Base-by-base conservation (phyloP, 1,140 invertebrate species). In the Rhyzopertha dominica region DNA sequence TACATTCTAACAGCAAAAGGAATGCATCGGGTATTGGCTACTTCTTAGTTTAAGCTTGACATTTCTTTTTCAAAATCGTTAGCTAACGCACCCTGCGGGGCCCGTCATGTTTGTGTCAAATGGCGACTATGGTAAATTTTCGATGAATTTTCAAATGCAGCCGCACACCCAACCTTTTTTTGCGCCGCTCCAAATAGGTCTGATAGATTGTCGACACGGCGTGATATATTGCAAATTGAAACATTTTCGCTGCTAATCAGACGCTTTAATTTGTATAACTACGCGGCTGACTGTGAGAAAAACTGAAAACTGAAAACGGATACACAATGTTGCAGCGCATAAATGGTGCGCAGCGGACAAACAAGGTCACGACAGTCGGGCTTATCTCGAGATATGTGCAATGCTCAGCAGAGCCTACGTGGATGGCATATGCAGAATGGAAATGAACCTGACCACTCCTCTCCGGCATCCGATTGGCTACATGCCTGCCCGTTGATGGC, bases 351-450 rank as follows among this genome's bases (percentile, higher is more conserved):
- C 16, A 26, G 24, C 46, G 30, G 47, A 50, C 51, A 47, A 53
- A 53, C 51, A 53, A 53, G 51, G 51, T 53, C 51, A 22, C 51
- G 45, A 36, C 40, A 36, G n/a, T n/a, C n/a, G 29, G 48, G 39
- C 43, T 45, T 40, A 43, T 48, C 49, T 51, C 39, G 40, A 48
- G 44, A 53, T 46, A 54, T 51, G 51, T 57, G 51, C 49, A 54
- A 51, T 49, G 51, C 45, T 53, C 51, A 56, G 37, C 46, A 54
- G 48, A 14, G 30, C 32, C 49, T 55, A 56, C 56, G 53, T 59
- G 56, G 35, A 54, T 59, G 31, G 57, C 55, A 59, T 59, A 59
- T 59, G 54, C 57, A 59, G 43, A 54, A 59, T n/a, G 54, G 51
- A 54, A 57, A 54, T 54, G 47, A 59, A 54, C 42, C 26, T 41